Evolutionary conservation across 2,797 vertebrate genomes (phyloP).

Genomic region (Siniperca obscura): DNA sequence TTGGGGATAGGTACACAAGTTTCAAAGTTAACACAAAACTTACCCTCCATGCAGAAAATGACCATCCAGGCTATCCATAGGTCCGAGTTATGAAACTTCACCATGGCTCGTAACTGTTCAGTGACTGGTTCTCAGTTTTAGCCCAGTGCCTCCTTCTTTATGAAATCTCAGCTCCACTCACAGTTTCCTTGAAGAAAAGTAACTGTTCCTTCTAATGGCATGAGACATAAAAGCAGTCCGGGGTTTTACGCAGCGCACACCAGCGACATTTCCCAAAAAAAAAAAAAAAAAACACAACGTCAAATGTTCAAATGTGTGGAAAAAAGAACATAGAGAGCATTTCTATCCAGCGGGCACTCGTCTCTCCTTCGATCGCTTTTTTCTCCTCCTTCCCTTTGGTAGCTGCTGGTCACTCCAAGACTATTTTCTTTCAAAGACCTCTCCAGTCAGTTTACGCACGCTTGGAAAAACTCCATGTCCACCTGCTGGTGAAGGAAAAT

Average conservation of each 20-base stretch:
- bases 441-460: conserved; percentile 60
- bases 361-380: conserved; percentile 18
- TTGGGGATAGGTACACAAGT: conserved; percentile 16
- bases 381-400: conserved; percentile 41
- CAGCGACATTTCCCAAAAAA: conserved; percentile 5
- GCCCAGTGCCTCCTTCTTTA: conserved; percentile 28
- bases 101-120: conserved; percentile 75
- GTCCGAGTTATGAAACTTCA: conserved; percentile 87
- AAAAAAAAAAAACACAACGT: neutral
- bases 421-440: conserved; percentile 33
- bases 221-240: conserved; percentile 44
- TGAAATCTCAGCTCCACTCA: conserved; percentile 49
- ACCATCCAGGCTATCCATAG: conserved; percentile 88
- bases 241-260: conserved; percentile 55
- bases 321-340: conserved; percentile 20
- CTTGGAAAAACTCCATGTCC: conserved; percentile 22
- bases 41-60: conserved; percentile 85
- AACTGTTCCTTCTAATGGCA: conserved; percentile 43
- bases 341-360: conserved; percentile 17
- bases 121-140: conserved; percentile 34
- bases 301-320: conserved; percentile 15
- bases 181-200: conserved; percentile 61
- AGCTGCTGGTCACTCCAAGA: conserved; percentile 48
- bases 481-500: conserved; percentile 18
- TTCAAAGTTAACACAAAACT: conserved; percentile 57